Conservation (phyloP, 2,797 vertebrate genomes). For the Glossophaga mutica region DNA sequence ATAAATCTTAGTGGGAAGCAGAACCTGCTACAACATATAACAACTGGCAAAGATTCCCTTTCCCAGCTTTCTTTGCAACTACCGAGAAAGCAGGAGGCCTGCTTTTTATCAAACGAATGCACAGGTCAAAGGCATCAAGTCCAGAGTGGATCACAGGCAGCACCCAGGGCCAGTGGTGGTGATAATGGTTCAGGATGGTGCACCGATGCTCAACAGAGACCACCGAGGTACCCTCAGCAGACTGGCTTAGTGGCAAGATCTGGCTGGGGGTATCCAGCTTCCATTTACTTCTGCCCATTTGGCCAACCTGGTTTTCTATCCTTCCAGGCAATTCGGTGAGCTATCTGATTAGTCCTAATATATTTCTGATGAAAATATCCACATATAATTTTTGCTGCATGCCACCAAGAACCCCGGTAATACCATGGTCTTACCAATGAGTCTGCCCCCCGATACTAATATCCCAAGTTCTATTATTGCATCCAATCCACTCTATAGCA, state of each 20-base stretch:
- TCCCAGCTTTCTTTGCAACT: not conserved
- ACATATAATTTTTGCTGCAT: not conserved
- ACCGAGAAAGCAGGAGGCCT: not conserved
- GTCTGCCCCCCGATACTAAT: not conserved
- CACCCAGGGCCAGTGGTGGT: not conserved
- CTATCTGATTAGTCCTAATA: not conserved
- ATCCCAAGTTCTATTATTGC: not conserved
- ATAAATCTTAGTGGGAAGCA: not conserved
- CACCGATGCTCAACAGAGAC: not conserved
- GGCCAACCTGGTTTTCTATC: not conserved
- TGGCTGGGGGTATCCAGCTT: not conserved
- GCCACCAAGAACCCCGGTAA: not conserved
- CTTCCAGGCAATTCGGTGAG: not conserved
- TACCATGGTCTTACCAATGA: not conserved
- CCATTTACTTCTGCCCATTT: not conserved
- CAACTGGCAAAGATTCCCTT: not conserved
- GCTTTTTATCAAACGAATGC: not conserved
- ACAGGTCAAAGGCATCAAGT: not conserved
- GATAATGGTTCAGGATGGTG: not conserved
- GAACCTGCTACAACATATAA: not conserved
- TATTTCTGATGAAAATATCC: not conserved
- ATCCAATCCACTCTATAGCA: not conserved
- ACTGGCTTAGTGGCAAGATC: not conserved
- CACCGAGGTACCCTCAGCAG: not conserved
- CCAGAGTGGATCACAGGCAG: not conserved